Evolutionary conservation across 2,888 invertebrate species (phyloP).

Genomic region (Folsomia candida): DNA sequence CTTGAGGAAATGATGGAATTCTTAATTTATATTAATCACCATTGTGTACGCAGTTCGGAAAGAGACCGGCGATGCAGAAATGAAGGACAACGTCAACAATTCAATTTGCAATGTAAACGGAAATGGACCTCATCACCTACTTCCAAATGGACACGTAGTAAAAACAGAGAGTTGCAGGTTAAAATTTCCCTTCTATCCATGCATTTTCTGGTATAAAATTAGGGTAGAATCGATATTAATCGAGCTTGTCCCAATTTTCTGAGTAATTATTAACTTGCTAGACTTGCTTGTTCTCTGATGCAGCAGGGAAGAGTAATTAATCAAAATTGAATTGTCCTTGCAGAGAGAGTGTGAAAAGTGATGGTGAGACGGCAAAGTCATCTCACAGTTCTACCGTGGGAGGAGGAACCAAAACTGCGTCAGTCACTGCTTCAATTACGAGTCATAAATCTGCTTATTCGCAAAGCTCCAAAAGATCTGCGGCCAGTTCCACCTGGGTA

Average conservation of each 20-base stretch:
- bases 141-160: slow-evolving; percentile 35
- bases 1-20: background rate
- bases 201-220: no score
- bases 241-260: background rate
- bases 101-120: slow-evolving; percentile 43
- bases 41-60: slow-evolving; percentile 33
- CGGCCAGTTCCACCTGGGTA: slow-evolving; percentile 52
- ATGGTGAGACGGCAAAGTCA: slow-evolving; percentile 48
- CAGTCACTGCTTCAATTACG: slow-evolving; percentile 46
- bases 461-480: slow-evolving; percentile 55
- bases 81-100: slow-evolving; percentile 58
- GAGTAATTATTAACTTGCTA: background rate
- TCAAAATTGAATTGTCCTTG: no score
- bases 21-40: background rate
- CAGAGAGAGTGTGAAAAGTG: slow-evolving; percentile 47
- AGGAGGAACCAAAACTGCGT: slow-evolving; percentile 41
- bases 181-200: no score
- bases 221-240: background rate
- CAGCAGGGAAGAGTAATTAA: no score
- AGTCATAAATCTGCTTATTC: slow-evolving; percentile 56
- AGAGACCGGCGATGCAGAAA: slow-evolving; percentile 64
- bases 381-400: slow-evolving; percentile 43
- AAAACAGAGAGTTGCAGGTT: slow-evolving; percentile 39
- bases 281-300: background rate
- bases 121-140: slow-evolving; percentile 29